A percentile compares a stretch with the other conserved stretches of the same genome.
phyloP scores from a whole-genome alignment of 2,888 invertebrate species.

The Iselma pallidipennis region DNA sequence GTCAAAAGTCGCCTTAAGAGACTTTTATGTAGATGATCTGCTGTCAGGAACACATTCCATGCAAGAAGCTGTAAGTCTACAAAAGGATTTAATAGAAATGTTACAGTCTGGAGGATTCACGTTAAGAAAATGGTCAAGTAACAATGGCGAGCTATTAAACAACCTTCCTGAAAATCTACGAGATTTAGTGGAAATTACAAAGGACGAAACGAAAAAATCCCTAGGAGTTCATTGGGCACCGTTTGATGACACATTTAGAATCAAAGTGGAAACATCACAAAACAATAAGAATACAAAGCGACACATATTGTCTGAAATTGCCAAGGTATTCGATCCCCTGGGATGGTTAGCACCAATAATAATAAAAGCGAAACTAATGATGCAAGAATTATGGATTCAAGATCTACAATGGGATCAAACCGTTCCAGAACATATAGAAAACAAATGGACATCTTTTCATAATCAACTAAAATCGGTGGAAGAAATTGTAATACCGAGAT shows the following conservation, averaged over 20 bases:
- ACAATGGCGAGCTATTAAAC: background rate
- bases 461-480: conserved; percentile 8
- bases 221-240: no score
- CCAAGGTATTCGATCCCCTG: conserved; percentile 22
- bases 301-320: conserved; percentile 12
- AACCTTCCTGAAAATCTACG: background rate
- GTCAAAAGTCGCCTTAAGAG: background rate
- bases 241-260: no score
- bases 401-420: conserved; percentile 8
- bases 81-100: conserved; percentile 5
- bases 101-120: conserved; percentile 10
- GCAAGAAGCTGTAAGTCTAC: background rate
- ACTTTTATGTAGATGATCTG: conserved; percentile 22
- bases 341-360: conserved; percentile 10
- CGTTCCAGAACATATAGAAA: background rate
- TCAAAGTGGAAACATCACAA: no score
- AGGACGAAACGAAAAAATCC: no score
- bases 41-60: conserved; percentile 10
- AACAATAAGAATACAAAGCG: no score
- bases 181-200: no score
- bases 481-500: conserved; percentile 7
- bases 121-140: conserved; percentile 14
- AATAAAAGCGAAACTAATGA: conserved; percentile 16
- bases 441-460: conserved; percentile 13
- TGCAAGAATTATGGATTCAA: conserved; percentile 16